These are phyloP conservation scores for Macrotus californicus DNA, from an alignment of 2,113 vertebrate genomes.

Conservation along the genomic window DNA sequence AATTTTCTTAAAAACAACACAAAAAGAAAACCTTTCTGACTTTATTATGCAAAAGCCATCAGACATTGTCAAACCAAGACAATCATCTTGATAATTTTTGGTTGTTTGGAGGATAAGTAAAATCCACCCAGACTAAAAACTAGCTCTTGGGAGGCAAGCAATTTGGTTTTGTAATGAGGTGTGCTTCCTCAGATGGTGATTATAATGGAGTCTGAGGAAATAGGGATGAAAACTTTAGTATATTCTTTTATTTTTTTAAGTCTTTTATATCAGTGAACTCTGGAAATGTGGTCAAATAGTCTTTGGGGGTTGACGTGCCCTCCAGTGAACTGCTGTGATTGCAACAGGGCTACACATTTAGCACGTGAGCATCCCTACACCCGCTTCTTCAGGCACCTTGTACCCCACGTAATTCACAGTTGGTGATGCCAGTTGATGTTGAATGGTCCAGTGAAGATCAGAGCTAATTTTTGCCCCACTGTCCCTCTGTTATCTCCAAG, in stretches of 20 bases:
- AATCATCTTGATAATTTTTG: conserved; percentile 79
- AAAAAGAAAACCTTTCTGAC: conserved; percentile 48
- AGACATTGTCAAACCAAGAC: conserved; percentile 75
- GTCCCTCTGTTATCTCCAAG: conserved; percentile 28
- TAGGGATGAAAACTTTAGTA: conserved; percentile 68
- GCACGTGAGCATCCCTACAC: conserved; percentile 67
- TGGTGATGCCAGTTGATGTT: conserved; percentile 68
- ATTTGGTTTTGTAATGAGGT: conserved; percentile 83
- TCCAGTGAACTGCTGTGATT: conserved; percentile 75
- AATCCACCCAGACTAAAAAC: conserved; percentile 78
- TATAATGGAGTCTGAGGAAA: conserved; percentile 78
- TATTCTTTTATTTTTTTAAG: conserved; percentile 75
- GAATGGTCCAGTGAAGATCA: conserved; percentile 69
- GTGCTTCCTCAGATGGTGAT: conserved; percentile 78
- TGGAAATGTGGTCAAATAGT: conserved; percentile 68
- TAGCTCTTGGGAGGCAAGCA: conserved; percentile 78
- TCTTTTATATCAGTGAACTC: conserved; percentile 54
- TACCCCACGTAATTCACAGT: conserved; percentile 67
- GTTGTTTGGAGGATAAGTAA: conserved; percentile 80
- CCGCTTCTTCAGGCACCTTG: conserved; percentile 69
- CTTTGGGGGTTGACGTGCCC: conserved; percentile 68
- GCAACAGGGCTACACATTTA: conserved; percentile 68
- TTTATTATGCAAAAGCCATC: conserved; percentile 79
- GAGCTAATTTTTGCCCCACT: conserved; percentile 55
- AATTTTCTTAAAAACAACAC: conserved; percentile 66